phyloP scores from a whole-genome alignment of 2,797 vertebrate species.

The Choloepus didactylus region DNA sequence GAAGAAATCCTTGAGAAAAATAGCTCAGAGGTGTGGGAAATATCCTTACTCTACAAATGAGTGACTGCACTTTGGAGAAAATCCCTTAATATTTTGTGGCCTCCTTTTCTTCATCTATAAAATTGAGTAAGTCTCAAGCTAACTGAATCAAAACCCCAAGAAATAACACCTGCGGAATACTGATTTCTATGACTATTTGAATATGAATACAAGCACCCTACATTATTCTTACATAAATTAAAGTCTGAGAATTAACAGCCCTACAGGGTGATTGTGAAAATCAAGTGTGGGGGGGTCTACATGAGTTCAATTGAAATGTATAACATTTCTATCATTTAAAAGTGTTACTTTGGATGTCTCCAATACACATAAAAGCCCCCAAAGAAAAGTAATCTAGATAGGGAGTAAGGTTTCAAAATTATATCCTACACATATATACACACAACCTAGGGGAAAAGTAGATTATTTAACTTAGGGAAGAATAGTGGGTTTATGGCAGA shows the following conservation, averaged over 20 bases:
- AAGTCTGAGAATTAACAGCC: neutral
- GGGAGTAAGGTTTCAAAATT: neutral
- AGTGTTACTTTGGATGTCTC: neutral
- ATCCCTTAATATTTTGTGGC: neutral
- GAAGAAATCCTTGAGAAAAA: neutral
- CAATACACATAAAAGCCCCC: neutral
- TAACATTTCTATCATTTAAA: neutral
- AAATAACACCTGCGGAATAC: neutral
- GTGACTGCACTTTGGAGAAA: neutral
- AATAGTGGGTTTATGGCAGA: neutral
- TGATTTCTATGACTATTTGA: neutral
- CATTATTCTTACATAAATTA: neutral
- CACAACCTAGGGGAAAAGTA: neutral
- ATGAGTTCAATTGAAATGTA: neutral
- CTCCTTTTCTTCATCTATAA: neutral
- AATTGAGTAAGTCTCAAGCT: neutral
- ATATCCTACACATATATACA: neutral
- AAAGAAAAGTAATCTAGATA: neutral
- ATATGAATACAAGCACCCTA: neutral
- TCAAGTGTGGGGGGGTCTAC: neutral
- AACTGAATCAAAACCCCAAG: neutral
- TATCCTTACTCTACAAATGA: neutral
- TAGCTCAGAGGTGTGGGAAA: neutral
- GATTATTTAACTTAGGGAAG: neutral
- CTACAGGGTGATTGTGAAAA: neutral